Evolutionary conservation across 2,113 vertebrate genomes (phyloP).

Genomic region (Phalacrocorax aristotelis): DNA sequence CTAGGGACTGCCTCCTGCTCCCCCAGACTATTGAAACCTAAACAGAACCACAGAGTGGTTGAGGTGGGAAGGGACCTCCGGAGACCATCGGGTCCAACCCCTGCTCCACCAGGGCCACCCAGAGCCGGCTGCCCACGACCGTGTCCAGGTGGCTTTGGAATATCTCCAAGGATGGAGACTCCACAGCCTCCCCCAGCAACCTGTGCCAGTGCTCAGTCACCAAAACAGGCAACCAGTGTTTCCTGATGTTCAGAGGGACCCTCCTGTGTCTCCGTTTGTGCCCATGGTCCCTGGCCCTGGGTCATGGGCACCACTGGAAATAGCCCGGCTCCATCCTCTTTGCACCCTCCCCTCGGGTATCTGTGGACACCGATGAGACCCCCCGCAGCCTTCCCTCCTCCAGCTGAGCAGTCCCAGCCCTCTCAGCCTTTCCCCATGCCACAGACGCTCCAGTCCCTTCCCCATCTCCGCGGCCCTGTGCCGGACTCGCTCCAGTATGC

Average conservation of each 20-base stretch:
- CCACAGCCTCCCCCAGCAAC: too few species aligned
- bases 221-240: too few species aligned
- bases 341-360: neutral
- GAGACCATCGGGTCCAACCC: neutral
- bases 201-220: too few species aligned
- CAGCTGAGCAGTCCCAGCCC: neutral
- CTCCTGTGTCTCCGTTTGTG: too few species aligned
- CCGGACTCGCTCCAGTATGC: neutral
- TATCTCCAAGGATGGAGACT: too few species aligned
- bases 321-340: too few species aligned
- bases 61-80: neutral
- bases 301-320: too few species aligned
- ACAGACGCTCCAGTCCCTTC: neutral
- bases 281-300: too few species aligned
- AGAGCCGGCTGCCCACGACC: neutral
- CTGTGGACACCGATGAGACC: neutral
- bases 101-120: neutral
- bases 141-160: neutral
- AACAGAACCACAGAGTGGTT: neutral
- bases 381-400: neutral
- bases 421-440: neutral
- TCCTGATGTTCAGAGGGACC: too few species aligned
- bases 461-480: rapidly evolving
- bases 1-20: neutral
- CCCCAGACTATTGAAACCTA: neutral